phyloP scores from a whole-genome alignment of 2,113 vertebrate species.

The Nyctereutes procyonoides region DNA sequence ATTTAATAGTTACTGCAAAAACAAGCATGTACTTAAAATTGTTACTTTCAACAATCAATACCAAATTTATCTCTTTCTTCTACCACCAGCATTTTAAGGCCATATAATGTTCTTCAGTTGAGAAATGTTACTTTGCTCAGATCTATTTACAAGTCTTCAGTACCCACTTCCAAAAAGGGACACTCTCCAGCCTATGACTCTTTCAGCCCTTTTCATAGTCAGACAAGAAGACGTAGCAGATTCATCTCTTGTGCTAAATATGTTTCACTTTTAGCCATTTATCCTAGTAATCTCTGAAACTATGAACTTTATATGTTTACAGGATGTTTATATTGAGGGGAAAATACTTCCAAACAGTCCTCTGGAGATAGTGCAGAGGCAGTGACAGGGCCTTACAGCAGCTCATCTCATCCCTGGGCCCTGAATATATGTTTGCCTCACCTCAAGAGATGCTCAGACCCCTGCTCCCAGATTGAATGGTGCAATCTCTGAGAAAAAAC shows the following conservation, averaged over 20 bases:
- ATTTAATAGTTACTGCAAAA: not conserved
- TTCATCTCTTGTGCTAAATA: not conserved
- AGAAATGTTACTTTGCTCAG: not conserved
- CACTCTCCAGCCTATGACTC: not conserved
- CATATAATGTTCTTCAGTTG: not conserved
- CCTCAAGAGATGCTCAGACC: not conserved
- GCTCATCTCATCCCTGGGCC: not conserved
- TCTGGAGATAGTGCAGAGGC: not conserved
- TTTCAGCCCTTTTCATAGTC: not conserved
- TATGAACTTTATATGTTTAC: not conserved
- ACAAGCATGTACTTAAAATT: not conserved
- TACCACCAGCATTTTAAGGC: not conserved
- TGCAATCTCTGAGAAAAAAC: not conserved
- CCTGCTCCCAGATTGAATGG: not conserved
- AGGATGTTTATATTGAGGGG: not conserved
- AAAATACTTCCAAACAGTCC: not conserved
- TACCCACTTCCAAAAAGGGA: not conserved
- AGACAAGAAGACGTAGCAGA: not conserved
- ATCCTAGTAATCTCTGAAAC: not conserved
- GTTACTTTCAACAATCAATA: not conserved
- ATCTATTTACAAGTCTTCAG: not conserved
- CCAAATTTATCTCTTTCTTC: not conserved
- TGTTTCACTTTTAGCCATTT: not conserved
- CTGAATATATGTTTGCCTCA: not conserved
- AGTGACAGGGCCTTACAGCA: not conserved